Evolutionary conservation across 2,888 invertebrate genomes (phyloP).

Genomic region (Eilema caniola): DNA sequence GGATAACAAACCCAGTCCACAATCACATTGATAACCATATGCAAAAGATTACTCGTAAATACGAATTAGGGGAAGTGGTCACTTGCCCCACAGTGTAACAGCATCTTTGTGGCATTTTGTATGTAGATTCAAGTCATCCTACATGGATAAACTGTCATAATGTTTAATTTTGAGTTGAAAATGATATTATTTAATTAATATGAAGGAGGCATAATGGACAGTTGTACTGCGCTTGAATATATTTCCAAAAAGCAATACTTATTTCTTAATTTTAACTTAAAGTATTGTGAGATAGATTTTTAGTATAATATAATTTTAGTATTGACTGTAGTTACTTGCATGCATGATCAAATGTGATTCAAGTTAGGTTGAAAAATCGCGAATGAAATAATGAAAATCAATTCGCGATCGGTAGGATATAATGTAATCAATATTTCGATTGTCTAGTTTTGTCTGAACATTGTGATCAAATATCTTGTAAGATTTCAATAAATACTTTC

Average conservation of each 20-base stretch:
- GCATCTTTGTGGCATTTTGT: constrained; percentile 23
- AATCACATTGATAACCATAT: constrained; percentile 79
- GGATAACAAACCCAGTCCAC: constrained; percentile 81
- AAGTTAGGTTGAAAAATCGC: constrained; percentile 31
- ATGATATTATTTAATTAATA: neutral
- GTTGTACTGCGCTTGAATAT: constrained; percentile 6
- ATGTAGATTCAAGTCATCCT: constrained; percentile 22
- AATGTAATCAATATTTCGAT: constrained; percentile 42
- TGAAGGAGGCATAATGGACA: neutral
- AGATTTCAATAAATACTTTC: constrained; percentile 58
- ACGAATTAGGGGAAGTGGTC: constrained; percentile 80
- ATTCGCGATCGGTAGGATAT: constrained; percentile 27
- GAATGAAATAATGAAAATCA: constrained; percentile 3
- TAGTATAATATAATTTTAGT: constrained; percentile 23
- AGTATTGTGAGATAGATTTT: constrained; percentile 23
- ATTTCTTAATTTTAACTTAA: neutral
- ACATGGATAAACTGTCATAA: constrained; percentile 27
- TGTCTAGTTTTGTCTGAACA: constrained; percentile 49
- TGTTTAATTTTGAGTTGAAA: constrained; percentile 9
- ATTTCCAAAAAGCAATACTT: constrained; percentile 1
- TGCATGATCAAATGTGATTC: constrained; percentile 40
- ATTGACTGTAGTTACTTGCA: constrained; percentile 29
- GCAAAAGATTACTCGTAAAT: constrained; percentile 77
- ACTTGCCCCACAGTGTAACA: constrained; percentile 76
- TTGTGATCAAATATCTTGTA: constrained; percentile 61